Evolutionary conservation across 2,888 invertebrate species (phyloP), one percentile per base, ranked within the genome.

Genomic region (Eledona agricola): DNA sequence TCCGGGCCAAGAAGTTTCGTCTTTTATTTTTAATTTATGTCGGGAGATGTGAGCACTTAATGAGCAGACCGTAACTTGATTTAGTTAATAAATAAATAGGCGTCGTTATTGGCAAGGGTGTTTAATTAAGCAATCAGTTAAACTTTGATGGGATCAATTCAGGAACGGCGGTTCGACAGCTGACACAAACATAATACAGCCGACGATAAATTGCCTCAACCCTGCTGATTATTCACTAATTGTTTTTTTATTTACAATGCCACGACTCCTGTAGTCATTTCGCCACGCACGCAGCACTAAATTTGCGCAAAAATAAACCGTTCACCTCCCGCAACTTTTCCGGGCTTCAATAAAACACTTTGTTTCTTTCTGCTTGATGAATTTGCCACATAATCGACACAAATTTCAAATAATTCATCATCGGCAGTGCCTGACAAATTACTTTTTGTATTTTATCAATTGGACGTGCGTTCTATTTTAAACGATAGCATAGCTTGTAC

Each of bases 101-200:
- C 31, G 34, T 38, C 42, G 46, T 52, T 52, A 50, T 53, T 43
- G 43, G 52, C 42, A 38, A 56, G 55, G 51, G 47, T 50, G 59
- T 59, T 59, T 59, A 62, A 62, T 62, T 62, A 60, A 60, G 57
- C 58, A 59, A 62, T 62, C 60, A 56, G 57, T 60, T 59, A 51
- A 54, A 59, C 56, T 57, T 59, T 55, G 59, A 56, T 52, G 60
- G 55, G 54, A 55, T 55, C 62, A 60, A 55, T 58, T 60, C 52
- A 55, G 52, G 40, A 49, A 45, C 51, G 58, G 49, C 49, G 52
- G 58, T 58, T 59, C 60, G 58, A 60, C 59, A 60, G 59, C 62
- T 60, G 62, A 60, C 60, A 59, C 55, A 51, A 57, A 51, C 57
- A 55, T 55, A 55, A 55, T 51, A 49, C 34, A 51, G 31, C 50